Conservation (phyloP, 2,113 vertebrate genomes). For the Amblyornis subalaris region DNA sequence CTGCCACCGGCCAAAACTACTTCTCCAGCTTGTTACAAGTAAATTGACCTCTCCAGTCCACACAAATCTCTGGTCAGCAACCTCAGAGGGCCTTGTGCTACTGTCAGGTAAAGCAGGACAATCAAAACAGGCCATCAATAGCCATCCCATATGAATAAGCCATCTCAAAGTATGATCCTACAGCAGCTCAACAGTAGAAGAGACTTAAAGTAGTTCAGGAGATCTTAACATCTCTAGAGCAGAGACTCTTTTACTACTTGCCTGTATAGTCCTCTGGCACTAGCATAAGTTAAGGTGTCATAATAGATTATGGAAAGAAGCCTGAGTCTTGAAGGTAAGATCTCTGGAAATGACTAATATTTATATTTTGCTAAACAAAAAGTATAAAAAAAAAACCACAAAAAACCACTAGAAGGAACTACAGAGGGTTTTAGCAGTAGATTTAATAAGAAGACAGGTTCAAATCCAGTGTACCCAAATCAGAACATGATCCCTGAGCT, state of each 20-base stretch:
- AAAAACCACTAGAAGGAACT: neutral
- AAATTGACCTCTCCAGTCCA: neutral
- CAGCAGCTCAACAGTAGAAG: neutral
- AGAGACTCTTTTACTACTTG: neutral
- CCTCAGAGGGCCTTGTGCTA: neutral
- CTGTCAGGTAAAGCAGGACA: neutral
- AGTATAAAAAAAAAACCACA: neutral
- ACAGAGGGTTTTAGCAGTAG: neutral
- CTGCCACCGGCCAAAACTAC: neutral
- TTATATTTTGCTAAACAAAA: neutral
- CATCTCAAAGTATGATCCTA: neutral
- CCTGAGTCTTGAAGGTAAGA: neutral
- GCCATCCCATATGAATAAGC: neutral
- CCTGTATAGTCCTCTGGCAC: neutral
- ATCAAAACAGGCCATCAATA: neutral
- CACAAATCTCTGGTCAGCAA: neutral
- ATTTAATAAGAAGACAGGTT: neutral
- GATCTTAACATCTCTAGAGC: neutral
- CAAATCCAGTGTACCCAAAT: neutral
- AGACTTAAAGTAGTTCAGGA: neutral
- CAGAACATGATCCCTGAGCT: neutral
- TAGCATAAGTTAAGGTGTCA: neutral
- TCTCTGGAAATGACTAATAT: neutral
- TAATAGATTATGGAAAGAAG: neutral
- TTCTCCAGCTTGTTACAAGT: neutral